Conservation (phyloP, 1,140 invertebrate genomes). For the Drosophila mayri region DNA sequence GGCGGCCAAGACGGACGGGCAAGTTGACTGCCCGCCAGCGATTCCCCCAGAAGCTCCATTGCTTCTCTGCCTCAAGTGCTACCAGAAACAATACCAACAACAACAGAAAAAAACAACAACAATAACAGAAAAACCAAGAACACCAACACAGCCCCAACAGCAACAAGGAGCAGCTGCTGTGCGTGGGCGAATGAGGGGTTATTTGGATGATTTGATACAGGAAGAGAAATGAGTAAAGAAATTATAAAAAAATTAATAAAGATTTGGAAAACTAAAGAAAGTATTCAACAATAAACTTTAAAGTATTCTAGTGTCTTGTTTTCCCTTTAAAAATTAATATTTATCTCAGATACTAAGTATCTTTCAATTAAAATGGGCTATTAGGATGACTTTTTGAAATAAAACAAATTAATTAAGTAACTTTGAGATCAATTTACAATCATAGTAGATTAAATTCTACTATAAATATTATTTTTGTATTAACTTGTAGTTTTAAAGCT, state of each 20-base stretch:
- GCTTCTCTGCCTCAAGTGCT: conserved; percentile 54
- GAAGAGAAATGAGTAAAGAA: not conserved
- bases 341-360: not conserved
- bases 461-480: too few relatives aligned
- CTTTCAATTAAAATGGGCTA: not conserved
- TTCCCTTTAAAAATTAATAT: too few relatives aligned
- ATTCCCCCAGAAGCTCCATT: conserved; percentile 54
- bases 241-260: too few relatives aligned
- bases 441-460: not conserved
- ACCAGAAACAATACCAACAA: conserved; percentile 44
- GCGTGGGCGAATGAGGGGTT: conserved; percentile 7
- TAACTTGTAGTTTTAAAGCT: not conserved
- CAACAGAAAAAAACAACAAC: conserved; percentile 6
- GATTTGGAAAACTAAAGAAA: too few relatives aligned
- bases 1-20: conserved; percentile 11
- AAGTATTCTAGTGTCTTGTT: not conserved
- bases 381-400: too few relatives aligned
- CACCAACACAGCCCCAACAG: conserved; percentile 23
- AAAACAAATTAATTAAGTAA: too few relatives aligned
- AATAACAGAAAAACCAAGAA: not conserved
- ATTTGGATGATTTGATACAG: conserved; percentile 1
- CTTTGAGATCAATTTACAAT: not conserved
- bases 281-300: not conserved
- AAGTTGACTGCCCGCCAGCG: conserved; percentile 71
- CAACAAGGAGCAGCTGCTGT: conserved; percentile 31